Base-by-base conservation (phyloP, 2,888 invertebrate genomes). In the Heliconius sara region DNA sequence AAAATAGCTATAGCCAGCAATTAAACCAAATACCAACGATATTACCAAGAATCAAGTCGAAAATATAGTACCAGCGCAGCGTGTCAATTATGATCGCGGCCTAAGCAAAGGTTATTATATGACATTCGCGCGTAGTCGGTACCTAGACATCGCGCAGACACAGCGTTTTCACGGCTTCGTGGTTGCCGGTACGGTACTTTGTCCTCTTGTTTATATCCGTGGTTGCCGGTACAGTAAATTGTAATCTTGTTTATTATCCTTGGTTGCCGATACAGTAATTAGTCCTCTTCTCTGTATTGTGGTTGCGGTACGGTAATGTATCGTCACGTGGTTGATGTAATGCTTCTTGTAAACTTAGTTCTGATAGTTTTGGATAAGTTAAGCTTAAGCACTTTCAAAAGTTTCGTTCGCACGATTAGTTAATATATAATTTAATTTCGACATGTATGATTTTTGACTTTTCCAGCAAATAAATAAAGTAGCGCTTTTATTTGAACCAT, bases 101-200 rank as follows among this genome's bases (percentile, higher is more conserved):
- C 84, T 88, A 83, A 86, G 87, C 86, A 85, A 87, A 87, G 87
- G 5, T 34, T 88, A 90, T 89, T 86, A 85, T 84, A 86, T 85
- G 86, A 85, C 87, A 85, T 87, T 89, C 85, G 86, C 87, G 86
- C 85, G 89, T 89, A 91, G 91, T 90, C 88, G 87, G 84, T 83
- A 88, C 86, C 87, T 88, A 87, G 89, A 88, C 87, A 85, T 86
- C 88, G 88, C 81, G 87, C 89, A 84, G 85, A 84, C 87, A 80
- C 79, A 67, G 78, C 82, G 82, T 63, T 67, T 73, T 67, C 79
- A 60, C 78, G 79, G 72, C 78, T 72, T 72, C 71, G 76, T 60
- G 72, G 67, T 63, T 71, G 67, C 75, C 80, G 82, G 79, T 79
- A 80, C 77, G 80, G 80, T 79, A 79, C 73, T 76, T 68, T 67